Base-by-base conservation (phyloP, 1,140 invertebrate genomes). In the Dinothrombium tinctorium region DNA sequence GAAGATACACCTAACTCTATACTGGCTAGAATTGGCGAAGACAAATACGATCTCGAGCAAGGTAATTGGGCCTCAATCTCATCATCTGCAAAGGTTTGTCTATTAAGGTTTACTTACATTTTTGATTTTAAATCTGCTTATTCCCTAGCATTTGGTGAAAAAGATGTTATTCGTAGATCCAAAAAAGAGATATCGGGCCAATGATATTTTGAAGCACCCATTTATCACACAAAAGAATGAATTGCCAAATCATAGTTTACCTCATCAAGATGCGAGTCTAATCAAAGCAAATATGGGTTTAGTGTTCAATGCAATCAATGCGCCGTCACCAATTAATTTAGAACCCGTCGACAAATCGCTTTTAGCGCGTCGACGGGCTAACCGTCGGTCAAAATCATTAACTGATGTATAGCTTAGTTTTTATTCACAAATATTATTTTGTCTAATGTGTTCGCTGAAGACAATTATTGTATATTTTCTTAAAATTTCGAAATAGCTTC, bases 161-260 rank as follows among this genome's bases (percentile, higher is more conserved):
- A 73, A 77, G 53, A 92, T 96, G 83, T 60, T 98, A 46, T 82
- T 92, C 50, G 71, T 94, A 21, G 83, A 94, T 58, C 87, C 89
- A 3, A 69, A 73, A 43, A 67, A 71, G 52, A 66, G 90, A 43
- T 76, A 87, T 33, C 78, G 74, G 6, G 81, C 84, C 4, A 60
- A 68, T 6, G 73, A 82, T 50, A 71, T 94, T 40, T 58, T 90
- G n/a, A 71, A 72, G 36, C 77, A 89, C 62, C 66, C 73, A 1
- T 96, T 89, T 87, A 64, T 86, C 21, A 50, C 55, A 2, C 61
- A 66, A 47, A 58, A 70, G 15, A 62, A 69, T 47, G 59, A 60
- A 43, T 60, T 73, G 47, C 65, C 68, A 22, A 58, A 58, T 41
- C 56, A 57, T 22, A 25, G 40, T 19, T 36, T 53, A 15, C 9